Evolutionary conservation across 2,113 vertebrate species (phyloP), one percentile per base, ranked within the genome.

Genomic region (Tylochromis polylepis): DNA sequence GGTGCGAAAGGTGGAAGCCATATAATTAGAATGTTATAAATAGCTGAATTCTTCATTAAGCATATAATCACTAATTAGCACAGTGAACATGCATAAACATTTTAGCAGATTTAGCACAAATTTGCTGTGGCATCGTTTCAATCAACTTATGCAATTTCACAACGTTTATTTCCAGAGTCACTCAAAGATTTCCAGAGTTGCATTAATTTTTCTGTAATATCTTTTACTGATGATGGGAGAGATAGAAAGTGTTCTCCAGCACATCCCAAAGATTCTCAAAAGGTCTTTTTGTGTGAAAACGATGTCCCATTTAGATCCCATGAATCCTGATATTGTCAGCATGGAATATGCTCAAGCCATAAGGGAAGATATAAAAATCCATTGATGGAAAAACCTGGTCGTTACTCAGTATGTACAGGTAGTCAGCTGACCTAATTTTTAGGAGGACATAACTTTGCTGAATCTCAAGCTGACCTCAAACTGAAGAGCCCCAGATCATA

Each of bases 281-380:
- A 46, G 22, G 8, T 72, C 22, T 3, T 27, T 75, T 27, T 20
- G 67, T 75, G 5, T 49, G 38, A 10, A 72, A 72, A 29, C 2
- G 15, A 46, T 46, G 67, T 46, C 67, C 41, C 5, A 0, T 49
- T 49, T 75, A 49, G 9, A 18, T 43, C 22, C 22, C 8, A 46
- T 46, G 3, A 75, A 49, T 49, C 4, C 70, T 29, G 24, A 29
- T 0, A 49, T 0, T 18, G 0, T 18, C 24, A 49, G 18, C 49
- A 20, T 51, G 6, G 49, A 51, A 51, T 20, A 20, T 9, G 3
- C 49, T 20, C 8, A 9, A 9, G 51, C 3, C 18, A 53, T 53
- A 8, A 53, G 51, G 18, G 16, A 53, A 53, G 8, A 20, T 9
- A 8, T 34, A 8, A 53, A 53, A 20, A 53, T 53, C 3, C 2